Base-by-base conservation (phyloP, 2,888 invertebrate species). In the Acleris sparsana region DNA sequence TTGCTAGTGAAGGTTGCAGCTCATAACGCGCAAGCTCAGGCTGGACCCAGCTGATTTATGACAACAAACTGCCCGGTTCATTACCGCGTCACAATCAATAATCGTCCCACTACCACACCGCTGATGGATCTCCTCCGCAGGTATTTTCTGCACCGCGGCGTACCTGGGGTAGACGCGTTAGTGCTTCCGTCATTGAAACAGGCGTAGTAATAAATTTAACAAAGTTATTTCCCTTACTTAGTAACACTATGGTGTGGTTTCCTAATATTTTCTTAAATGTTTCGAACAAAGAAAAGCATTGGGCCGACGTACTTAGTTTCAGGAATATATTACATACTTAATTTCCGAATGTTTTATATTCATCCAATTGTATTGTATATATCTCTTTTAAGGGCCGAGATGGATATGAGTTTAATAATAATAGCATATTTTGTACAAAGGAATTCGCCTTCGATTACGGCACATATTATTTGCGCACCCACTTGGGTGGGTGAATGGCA, bases 41-140 rank as follows among this genome's bases (percentile, higher is more conserved):
- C 72, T 68, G 65, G 69, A 61, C 53, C 72, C 70, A 63, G 71
- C 78, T 89, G 87, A 89, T 88, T 89, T 87, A 89, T 88, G 73
- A 75, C 76, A 70, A 74, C 77, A 81, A 80, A 78, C 75, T 75
- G 75, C 78, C 79, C 75, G 77, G 72, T 75, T 83, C 79, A 89
- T 90, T 88, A 88, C 82, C 78, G 77, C 79, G 83, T 87, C 86
- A 87, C 86, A 85, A 89, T 88, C 89, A 87, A 89, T 89, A 88
- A 85, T 86, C 77, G 76, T 75, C 71, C 80, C 72, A 72, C 69
- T 70, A 69, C 70, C 71, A 69, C 70, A 70, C 74, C 77, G 74
- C 82, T 83, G 83, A 84, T 85, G 82, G 81, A 83, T 86, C 79
- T 76, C 75, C 80, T n/a, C 4, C 44, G n/a, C n/a, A n/a, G 44